phyloP scores from a whole-genome alignment of 2,113 vertebrate genomes.

The Leptobrachium leishanense region DNA sequence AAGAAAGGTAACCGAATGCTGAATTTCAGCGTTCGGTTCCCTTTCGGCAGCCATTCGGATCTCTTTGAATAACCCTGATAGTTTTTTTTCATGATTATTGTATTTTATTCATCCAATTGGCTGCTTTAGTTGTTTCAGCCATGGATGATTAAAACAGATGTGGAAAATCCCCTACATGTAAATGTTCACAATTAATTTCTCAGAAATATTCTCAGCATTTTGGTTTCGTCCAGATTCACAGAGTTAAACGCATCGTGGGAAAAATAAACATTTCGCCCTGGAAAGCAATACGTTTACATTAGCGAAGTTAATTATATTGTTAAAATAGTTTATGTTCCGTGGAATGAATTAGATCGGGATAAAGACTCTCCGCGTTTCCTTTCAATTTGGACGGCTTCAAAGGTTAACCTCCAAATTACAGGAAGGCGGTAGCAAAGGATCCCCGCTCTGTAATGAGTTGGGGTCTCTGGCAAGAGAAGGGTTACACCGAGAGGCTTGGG shows the following conservation, averaged over 20 bases:
- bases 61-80: no score
- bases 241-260: slow-evolving; percentile 24
- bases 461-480: neutral
- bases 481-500: neutral
- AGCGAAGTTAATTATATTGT: slow-evolving; percentile 17
- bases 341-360: neutral
- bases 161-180: neutral
- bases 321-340: slow-evolving; percentile 10
- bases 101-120: no score
- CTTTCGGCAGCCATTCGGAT: no score
- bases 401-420: neutral
- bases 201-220: neutral
- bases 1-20: no score
- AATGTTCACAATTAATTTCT: neutral
- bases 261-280: neutral
- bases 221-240: neutral
- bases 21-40: no score
- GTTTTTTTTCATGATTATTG: no score
- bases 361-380: slow-evolving; percentile 2
- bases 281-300: neutral
- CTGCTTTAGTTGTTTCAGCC: no score
- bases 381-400: slow-evolving; percentile 15
- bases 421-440: neutral
- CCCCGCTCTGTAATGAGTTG: neutral
- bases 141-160: no score